A percentile compares a stretch with the other conserved stretches of the same genome.
Conservation (phyloP, 1,140 invertebrate species). For the Triops cancriformis region DNA sequence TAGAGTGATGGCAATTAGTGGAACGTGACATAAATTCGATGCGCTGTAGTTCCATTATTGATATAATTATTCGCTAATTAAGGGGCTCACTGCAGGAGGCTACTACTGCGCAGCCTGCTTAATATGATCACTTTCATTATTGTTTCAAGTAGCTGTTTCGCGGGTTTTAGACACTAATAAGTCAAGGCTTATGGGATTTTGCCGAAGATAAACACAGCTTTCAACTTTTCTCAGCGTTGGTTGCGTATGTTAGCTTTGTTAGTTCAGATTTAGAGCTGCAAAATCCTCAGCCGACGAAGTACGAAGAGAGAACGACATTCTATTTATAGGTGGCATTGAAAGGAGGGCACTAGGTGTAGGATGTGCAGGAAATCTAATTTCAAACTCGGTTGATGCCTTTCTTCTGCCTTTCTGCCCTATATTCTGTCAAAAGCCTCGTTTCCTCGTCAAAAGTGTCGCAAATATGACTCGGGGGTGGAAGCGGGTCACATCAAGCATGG, state of each 20-base stretch:
- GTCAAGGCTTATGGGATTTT: not conserved
- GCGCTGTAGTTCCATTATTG: too few species aligned
- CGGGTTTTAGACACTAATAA: not conserved
- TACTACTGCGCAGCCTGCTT: not conserved
- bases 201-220: not conserved
- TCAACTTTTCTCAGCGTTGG: not conserved
- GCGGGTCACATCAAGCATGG: too few species aligned
- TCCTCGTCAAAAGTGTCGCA: not conserved
- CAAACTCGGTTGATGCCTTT: not conserved
- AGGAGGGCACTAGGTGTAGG: not conserved
- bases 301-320: not conserved
- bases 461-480: not conserved
- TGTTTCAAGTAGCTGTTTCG: not conserved
- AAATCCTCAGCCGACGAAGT: not conserved
- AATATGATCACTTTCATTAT: not conserved
- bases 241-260: not conserved
- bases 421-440: not conserved
- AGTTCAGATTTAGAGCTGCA: not conserved
- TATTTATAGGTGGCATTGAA: constrained; percentile 10
- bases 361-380: not conserved
- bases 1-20: too few species aligned
- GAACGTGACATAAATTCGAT: too few species aligned
- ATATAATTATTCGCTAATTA: too few species aligned
- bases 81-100: too few species aligned
- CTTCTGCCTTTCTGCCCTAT: not conserved